Evolutionary conservation across 2,888 invertebrate genomes (phyloP), one percentile per base, ranked within the genome.

Genomic region (Xestobium rufovillosum): DNA sequence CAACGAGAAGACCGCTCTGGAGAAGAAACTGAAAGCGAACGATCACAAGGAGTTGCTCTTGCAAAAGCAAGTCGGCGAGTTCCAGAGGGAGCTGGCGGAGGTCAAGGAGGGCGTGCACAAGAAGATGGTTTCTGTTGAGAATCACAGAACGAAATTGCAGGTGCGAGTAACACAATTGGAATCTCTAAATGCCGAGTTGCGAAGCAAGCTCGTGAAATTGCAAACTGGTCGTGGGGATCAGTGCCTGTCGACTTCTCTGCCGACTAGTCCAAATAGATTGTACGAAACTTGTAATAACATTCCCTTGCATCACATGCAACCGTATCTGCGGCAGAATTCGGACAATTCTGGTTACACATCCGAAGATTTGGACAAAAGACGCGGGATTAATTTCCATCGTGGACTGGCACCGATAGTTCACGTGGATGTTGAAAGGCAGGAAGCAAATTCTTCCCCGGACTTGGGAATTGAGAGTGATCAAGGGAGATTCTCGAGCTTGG

Each of bases 401-500:
- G 37, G 31, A 11, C 42, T n/a, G n/a, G n/a, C n/a, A n/a, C n/a
- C n/a, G n/a, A n/a, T n/a, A 45, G 10, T n/a, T n/a, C n/a, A n/a
- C n/a, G 38, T 45, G 0, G 63, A 63, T 14, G 40, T 50, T 4
- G 64, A 63, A 19, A 45, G 66, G 11, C 48, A 53, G 3, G 60
- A 66, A 4, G 66, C 67, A 8, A 75, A 70, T 49, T 70, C 81
- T 1, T 89, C 89, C 0, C 89, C 90, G 0, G 90, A 90, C 65
- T 74, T 88, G 53, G 89, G 89, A n/a, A 89, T 90, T 44, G 89
- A 89, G 59, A 89, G 88, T 53, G 89, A 89, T 59, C 75, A 73
- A 25, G 75, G 71, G 49, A 66, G 79, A 42, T 66, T 78, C 34
- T 73, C 80, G 42, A 73, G 79, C 60, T 56, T 80, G 51, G 72